A percentile compares a stretch with the other conserved stretches of the same genome.
phyloP scores from a whole-genome alignment of 2,888 invertebrate species.

The Lasioglossum malachurum region DNA sequence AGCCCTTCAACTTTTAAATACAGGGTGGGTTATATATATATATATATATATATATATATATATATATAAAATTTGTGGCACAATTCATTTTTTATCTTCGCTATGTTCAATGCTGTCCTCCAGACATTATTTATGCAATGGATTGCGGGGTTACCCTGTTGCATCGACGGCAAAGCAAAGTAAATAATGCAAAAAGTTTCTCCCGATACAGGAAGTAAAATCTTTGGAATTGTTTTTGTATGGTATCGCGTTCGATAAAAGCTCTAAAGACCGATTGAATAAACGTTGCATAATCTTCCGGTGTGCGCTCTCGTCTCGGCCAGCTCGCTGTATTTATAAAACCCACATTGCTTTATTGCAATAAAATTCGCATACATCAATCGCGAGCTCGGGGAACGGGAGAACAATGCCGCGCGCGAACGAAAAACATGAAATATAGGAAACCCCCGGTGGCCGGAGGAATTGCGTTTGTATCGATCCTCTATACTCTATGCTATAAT shows the following conservation, averaged over 20 bases:
- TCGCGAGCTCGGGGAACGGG: neutral
- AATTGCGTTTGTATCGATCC: conserved; percentile 21
- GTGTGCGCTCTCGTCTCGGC: neutral
- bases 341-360: neutral
- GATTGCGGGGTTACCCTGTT: neutral
- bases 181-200: neutral
- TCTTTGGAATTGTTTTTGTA: neutral
- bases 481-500: neutral
- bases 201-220: neutral
- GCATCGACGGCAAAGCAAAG: neutral
- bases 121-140: neutral
- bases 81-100: neutral
- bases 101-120: neutral
- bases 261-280: neutral
- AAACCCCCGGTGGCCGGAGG: neutral
- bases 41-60: no score
- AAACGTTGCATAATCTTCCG: neutral
- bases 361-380: neutral
- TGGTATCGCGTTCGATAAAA: neutral
- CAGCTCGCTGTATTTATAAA: neutral
- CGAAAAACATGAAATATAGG: conserved; percentile 20
- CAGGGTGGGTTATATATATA: neutral
- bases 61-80: neutral
- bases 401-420: conserved; percentile 23
- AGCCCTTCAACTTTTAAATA: no score